Evolutionary conservation across 2,113 vertebrate species (phyloP).

Genomic region (Nipponia nippon): DNA sequence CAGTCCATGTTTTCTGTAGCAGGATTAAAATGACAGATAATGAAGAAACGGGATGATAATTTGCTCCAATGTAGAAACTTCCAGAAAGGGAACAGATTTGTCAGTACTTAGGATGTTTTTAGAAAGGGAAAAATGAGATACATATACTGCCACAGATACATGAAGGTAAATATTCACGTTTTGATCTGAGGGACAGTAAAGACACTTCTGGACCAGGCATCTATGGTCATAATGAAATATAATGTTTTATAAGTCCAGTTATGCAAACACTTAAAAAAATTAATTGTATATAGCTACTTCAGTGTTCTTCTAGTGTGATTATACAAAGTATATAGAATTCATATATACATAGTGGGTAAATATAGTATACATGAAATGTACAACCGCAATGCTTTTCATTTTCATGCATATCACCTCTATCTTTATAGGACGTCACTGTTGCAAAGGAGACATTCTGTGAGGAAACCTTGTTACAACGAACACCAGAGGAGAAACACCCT

Average conservation of each 20-base stretch:
- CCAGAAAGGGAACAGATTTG: not conserved
- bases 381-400: not conserved
- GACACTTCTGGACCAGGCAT: not conserved
- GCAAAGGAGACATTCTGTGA: not conserved
- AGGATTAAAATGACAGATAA: not conserved
- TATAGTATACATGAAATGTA: not conserved
- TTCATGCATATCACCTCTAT: rapidly evolving
- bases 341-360: not conserved
- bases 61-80: not conserved
- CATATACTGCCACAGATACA: not conserved
- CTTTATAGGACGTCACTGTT: not conserved
- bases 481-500: not conserved
- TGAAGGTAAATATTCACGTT: not conserved
- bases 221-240: not conserved
- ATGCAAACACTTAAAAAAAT: not conserved
- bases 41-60: not conserved
- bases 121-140: not conserved
- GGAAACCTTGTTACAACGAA: rapidly evolving
- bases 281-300: not conserved
- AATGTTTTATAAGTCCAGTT: not conserved
- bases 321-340: not conserved
- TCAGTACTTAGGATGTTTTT: not conserved
- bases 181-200: not conserved
- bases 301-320: not conserved
- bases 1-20: not conserved